phyloP scores from a whole-genome alignment of 2,888 invertebrate genomes.

The Sesia bembeciformis region DNA sequence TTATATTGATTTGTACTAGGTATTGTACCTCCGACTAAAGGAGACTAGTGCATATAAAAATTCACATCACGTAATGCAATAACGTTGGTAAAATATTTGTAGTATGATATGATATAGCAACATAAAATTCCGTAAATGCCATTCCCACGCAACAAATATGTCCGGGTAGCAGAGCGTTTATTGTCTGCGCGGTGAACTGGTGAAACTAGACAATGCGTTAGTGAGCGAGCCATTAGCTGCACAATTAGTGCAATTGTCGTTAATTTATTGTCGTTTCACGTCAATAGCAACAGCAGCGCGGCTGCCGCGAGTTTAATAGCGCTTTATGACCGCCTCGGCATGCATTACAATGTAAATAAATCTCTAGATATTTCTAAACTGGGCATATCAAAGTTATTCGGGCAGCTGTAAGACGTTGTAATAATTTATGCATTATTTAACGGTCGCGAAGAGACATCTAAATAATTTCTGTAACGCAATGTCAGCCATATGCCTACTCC shows the following conservation, averaged over 20 bases:
- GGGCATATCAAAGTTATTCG: no score
- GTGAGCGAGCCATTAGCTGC: constrained; percentile 56
- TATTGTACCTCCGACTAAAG: constrained; percentile 10
- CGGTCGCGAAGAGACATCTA: no score
- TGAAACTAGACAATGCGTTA: constrained; percentile 60
- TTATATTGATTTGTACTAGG: constrained; percentile 41
- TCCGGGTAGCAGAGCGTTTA: constrained; percentile 38
- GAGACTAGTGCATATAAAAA: constrained; percentile 16
- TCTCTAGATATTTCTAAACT: no score
- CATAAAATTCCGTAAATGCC: constrained; percentile 21
- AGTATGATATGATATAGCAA: constrained; percentile 10
- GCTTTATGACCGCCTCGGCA: constrained; percentile 12
- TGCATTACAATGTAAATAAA: background rate
- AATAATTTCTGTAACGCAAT: no score
- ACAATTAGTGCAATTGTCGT: constrained; percentile 71
- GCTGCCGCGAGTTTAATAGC: constrained; percentile 15
- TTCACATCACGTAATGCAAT: constrained; percentile 48
- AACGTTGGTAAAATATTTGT: constrained; percentile 29
- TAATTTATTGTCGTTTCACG: constrained; percentile 57
- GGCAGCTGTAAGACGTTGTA: no score
- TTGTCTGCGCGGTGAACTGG: constrained; percentile 39
- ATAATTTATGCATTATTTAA: no score
- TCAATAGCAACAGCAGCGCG: constrained; percentile 23
- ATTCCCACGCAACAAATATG: constrained; percentile 49
- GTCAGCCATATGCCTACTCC: background rate